Evolutionary conservation across 2,888 invertebrate genomes (phyloP), one percentile per base, ranked within the genome.

Genomic region (Colostygia pectinataria): DNA sequence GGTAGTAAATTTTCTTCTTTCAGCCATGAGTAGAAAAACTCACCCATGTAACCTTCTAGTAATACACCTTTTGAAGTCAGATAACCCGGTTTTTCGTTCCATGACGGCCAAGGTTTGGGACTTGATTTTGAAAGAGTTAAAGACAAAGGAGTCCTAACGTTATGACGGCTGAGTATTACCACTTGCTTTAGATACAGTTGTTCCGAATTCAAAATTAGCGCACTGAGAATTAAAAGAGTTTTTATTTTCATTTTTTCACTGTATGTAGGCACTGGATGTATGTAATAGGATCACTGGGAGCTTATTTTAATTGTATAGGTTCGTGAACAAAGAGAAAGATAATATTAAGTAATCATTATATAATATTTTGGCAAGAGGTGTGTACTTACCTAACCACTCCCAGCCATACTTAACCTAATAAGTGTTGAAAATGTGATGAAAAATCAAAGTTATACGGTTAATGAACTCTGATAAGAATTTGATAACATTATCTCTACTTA

Each of bases 41-140:
- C 63, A 7, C 83, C 86, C 80, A 86, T 80, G 48, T 53, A 77
- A 4, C 83, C 80, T 74, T 86, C 86, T 7, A 86, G 55, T 2
- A 74, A 12, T 1, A 55, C 68, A 13, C 86, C 86, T 69, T 80
- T 85, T 4, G 66, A 56, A 4, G 86, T 86, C 20, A 86, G 64
- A 59, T 66, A 71, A 6, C 86, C 86, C 54, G 45, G 61, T 62
- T 74, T 72, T 44, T 81, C 74, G 6, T 69, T 70, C 80, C 81
- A 86, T 12, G 53, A 18, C 0, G 86, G 86, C 86, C 86, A 86
- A 0, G 53, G 32, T 31, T 74, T 77, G 0, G 81, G 78, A 3
- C 80, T 74, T 1, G 74, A 66, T 50, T 70, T 61, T 9, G 55
- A 56, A 27, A 85, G 63, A 42, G 74, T 66, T 56, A 71, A 66